Evolutionary conservation across 2,888 invertebrate species (phyloP), one percentile per base, ranked within the genome.

Genomic region (Drosophila antonietae): DNA sequence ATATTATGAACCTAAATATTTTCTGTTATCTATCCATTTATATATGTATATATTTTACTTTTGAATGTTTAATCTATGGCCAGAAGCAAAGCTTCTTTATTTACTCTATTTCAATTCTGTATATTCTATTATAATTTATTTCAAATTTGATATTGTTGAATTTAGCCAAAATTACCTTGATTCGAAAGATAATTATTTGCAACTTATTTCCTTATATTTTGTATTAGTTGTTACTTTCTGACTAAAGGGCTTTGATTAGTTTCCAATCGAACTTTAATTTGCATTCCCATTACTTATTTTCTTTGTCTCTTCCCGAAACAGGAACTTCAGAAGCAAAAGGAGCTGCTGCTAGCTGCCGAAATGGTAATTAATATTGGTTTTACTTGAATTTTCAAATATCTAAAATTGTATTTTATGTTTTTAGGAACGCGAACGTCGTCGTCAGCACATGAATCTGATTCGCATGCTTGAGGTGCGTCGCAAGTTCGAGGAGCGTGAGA

Each of bases 361-460:
- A 94, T 96, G 96, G 96, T 96, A 95, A 94, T 95, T 37, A 39
- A 58, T 20, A 0, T n/a, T 1, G 0, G 6, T 9, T 15, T 33
- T 1, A 6, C 1, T 2, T 35, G 35, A 1, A 14, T 15, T 7
- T 2, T 41, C 1, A 12, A 9, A 6, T 28, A n/a, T 5, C 8
- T 47, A 33, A 14, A 8, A 1, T n/a, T 7, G 14, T 8, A 20
- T 7, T 41, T 10, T 6, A 0, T 35, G 12, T n/a, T n/a, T 0
- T 10, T 15, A 97, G 97, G 98, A 98, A 91, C 94, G 97, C 44
- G 98, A 98, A 92, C 94, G 98, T 81, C 94, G 97, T 87, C 95
- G 97, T 28, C 98, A 98, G 90, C 98, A 98, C 92, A 97, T 97
- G 93, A 95, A 97, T 1, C 94, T 98, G 69, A 96, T 98, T 52